phyloP scores from a whole-genome alignment of 2,797 vertebrate genomes.

The Falco columbarius region DNA sequence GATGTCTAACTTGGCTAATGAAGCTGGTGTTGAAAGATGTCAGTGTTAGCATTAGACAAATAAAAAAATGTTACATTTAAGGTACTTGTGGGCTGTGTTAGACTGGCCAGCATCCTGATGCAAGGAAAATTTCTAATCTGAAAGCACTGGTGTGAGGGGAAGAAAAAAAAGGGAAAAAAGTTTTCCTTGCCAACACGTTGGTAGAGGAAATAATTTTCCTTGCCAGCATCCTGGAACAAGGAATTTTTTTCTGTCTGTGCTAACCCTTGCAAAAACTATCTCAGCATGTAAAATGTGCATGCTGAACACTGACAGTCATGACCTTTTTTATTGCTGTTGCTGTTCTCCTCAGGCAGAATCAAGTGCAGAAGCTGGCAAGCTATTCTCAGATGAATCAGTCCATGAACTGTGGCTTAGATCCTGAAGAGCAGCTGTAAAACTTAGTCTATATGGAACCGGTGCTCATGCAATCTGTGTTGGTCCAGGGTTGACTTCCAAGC shows the following conservation, averaged over 20 bases:
- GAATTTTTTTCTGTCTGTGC: background rate
- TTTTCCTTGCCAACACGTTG: background rate
- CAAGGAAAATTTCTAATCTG: background rate
- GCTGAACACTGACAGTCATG: background rate
- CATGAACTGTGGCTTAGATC: background rate
- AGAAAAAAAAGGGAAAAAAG: fast-evolving
- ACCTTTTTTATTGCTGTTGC: background rate
- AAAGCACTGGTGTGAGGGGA: background rate
- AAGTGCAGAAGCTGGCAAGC: background rate
- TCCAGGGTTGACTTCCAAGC: background rate
- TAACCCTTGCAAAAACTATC: background rate
- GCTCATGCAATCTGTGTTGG: background rate
- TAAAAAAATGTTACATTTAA: background rate
- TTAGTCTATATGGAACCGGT: background rate
- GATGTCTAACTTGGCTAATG: background rate
- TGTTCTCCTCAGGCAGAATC: background rate
- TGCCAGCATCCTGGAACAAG: background rate
- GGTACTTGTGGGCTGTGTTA: background rate
- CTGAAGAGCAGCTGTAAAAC: background rate
- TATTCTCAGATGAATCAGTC: background rate
- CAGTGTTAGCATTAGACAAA: background rate
- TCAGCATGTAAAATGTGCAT: background rate
- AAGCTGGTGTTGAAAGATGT: background rate
- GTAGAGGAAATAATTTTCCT: background rate
- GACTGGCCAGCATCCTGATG: background rate